Conservation (phyloP, 2,797 vertebrate genomes). For the Phrynocephalus forsythii region DNA sequence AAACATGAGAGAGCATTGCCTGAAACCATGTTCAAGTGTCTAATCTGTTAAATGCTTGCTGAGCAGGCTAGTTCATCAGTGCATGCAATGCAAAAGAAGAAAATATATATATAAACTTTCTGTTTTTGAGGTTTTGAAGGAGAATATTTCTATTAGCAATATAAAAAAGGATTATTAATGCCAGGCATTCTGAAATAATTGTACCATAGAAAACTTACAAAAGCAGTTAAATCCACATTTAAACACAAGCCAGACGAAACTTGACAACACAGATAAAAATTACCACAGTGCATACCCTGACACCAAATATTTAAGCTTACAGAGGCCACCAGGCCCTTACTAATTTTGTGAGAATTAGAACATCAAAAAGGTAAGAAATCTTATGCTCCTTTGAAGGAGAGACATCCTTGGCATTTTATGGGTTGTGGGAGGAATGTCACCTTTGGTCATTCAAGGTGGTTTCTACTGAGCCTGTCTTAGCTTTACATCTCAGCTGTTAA, state of each 20-base stretch:
- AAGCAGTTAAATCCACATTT: conserved; percentile 70
- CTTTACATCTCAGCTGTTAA: conserved; percentile 13
- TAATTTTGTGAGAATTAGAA: conserved; percentile 50
- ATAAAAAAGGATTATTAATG: conserved; percentile 79
- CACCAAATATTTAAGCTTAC: conserved; percentile 44
- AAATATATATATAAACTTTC: conserved; percentile 77
- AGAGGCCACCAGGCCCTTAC: conserved; percentile 51
- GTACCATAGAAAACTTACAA: conserved; percentile 73
- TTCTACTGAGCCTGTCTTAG: not conserved
- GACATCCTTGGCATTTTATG: conserved; percentile 47
- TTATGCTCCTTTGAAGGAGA: conserved; percentile 35
- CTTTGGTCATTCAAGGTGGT: conserved; percentile 30
- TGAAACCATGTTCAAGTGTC: conserved; percentile 83
- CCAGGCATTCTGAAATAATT: conserved; percentile 76
- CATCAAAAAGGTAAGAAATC: conserved; percentile 51
- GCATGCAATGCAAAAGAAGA: conserved; percentile 79
- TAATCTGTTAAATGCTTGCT: conserved; percentile 85
- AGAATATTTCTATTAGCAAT: conserved; percentile 79
- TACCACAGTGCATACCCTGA: conserved; percentile 42
- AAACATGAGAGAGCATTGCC: conserved; percentile 84
- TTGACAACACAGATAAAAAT: conserved; percentile 64
- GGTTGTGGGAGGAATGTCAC: conserved; percentile 32
- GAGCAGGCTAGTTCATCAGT: conserved; percentile 82
- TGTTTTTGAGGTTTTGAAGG: conserved; percentile 76
- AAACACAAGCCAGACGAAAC: conserved; percentile 55